phyloP scores from a whole-genome alignment of 2,113 vertebrate species.

The Ascaphus truei region DNA sequence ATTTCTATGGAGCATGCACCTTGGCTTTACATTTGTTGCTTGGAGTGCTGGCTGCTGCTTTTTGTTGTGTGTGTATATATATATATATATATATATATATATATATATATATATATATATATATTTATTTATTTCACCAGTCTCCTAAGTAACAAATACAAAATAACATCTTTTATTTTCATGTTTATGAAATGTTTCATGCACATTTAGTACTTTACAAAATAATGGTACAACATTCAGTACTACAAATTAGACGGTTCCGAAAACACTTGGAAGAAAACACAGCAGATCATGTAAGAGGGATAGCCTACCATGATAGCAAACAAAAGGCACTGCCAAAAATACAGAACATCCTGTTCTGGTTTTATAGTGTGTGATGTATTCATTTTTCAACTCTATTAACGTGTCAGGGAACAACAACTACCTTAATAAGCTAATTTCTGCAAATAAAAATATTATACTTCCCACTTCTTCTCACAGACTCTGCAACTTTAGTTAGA shows the following conservation, averaged over 20 bases:
- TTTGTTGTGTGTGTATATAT: no score
- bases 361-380: not conserved
- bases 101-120: no score
- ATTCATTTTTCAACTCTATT: not conserved
- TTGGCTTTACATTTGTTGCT: no score
- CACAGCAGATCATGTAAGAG: not conserved
- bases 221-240: not conserved
- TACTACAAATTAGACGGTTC: constrained; percentile 4
- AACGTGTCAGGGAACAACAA: not conserved
- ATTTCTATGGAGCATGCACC: no score
- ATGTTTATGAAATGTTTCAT: not conserved
- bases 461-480: not conserved
- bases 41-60: no score
- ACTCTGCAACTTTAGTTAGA: not conserved
- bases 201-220: not conserved
- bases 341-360: constrained; percentile 33
- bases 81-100: no score
- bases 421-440: not conserved
- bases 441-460: not conserved
- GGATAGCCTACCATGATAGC: not conserved
- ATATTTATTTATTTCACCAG: no score
- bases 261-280: constrained; percentile 2
- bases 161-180: not conserved
- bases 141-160: not conserved
- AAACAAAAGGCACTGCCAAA: constrained; percentile 23